Conservation (phyloP, 1,140 invertebrate genomes). For the Augochlora pura region DNA sequence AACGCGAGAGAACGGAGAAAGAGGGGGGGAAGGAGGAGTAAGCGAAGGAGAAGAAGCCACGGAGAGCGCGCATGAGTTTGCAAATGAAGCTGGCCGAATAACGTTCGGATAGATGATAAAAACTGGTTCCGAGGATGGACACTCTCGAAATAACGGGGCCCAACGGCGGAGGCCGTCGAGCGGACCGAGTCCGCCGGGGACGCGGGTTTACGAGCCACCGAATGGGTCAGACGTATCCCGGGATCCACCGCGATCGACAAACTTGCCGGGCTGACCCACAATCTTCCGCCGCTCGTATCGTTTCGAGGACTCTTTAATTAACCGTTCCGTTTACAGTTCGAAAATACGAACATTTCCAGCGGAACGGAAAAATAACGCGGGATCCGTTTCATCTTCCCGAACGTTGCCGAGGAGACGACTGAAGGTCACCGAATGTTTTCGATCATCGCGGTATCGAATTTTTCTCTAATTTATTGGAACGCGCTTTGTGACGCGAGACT, state of each 20-base stretch:
- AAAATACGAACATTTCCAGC: neutral
- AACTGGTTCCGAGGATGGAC: conserved; percentile 57
- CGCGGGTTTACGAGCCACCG: conserved; percentile 39
- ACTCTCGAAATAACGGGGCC: conserved; percentile 60
- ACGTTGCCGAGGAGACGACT: no score
- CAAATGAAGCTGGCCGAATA: conserved; percentile 57
- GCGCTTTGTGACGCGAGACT: no score
- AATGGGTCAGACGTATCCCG: conserved; percentile 26
- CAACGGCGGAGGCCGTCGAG: conserved; percentile 12
- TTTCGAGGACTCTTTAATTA: neutral
- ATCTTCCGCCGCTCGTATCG: neutral
- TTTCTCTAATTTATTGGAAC: no score
- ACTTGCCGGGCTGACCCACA: conserved; percentile 34
- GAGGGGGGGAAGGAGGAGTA: neutral
- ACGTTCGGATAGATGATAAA: conserved; percentile 58
- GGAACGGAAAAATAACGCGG: no score
- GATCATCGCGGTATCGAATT: no score
- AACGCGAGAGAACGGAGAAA: neutral
- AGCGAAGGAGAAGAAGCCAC: neutral
- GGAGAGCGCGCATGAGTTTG: conserved; percentile 21
- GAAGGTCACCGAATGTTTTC: no score
- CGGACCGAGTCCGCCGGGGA: conserved; percentile 26
- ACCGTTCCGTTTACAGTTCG: neutral
- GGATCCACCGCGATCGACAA: conserved; percentile 1
- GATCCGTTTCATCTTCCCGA: no score